These are phyloP conservation scores for Sula dactylatra DNA, from an alignment of 2,113 vertebrate species.

Conservation along the genomic window DNA sequence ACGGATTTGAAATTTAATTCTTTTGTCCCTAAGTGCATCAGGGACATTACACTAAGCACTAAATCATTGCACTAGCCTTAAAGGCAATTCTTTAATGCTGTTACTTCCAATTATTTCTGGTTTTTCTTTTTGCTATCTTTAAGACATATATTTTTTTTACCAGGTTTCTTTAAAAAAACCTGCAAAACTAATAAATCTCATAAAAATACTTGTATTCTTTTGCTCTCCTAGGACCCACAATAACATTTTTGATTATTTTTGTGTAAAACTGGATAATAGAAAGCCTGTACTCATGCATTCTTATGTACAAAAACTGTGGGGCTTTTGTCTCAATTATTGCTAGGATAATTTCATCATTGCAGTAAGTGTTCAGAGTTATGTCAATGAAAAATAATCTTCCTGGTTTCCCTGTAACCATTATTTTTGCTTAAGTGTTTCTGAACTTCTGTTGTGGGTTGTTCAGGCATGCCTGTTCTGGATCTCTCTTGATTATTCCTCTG, in stretches of 20 bases:
- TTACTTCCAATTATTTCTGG: background rate
- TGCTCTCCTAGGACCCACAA: background rate
- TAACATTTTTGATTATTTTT: background rate
- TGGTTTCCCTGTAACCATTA: background rate
- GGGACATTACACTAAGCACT: background rate
- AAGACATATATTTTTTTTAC: background rate
- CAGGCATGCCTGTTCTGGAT: background rate
- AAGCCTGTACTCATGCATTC: background rate
- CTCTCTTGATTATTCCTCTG: background rate
- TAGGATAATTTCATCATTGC: background rate
- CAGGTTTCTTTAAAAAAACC: background rate
- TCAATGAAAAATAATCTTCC: background rate
- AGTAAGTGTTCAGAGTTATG: background rate
- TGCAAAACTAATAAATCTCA: background rate
- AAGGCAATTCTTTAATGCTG: slow-evolving; percentile 9
- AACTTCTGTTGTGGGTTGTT: background rate
- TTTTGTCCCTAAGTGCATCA: slow-evolving; percentile 17
- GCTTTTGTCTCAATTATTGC: background rate
- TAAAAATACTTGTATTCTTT: background rate
- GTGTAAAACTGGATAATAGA: background rate
- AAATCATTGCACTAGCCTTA: slow-evolving; percentile 18
- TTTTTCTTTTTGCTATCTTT: background rate
- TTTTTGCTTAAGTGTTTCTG: background rate
- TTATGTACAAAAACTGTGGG: background rate
- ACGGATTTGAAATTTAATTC: slow-evolving; percentile 11